Evolutionary conservation across 2,888 invertebrate genomes (phyloP), one percentile per base, ranked within the genome.

Genomic region (Philhelius pedissequus): DNA sequence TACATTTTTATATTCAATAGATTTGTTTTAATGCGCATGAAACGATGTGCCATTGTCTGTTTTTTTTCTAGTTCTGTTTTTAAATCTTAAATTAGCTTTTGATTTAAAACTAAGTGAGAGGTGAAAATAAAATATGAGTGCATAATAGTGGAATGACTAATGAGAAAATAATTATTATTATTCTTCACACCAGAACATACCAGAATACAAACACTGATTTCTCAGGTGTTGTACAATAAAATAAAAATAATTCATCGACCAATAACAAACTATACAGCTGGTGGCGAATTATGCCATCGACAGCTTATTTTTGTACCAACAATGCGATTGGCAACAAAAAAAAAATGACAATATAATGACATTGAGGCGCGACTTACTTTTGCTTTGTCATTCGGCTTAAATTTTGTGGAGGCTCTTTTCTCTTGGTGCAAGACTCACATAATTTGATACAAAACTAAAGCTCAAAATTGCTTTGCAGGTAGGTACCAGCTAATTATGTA

Each of bases 91-190:
- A 56, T 56, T 35, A 35, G 35, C 32, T 35, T 56, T 56, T 56
- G 32, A 56, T 56, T 18, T 64, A 25, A 48, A 48, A 6, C 13
- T 48, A 5, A 20, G 5, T 6, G 20, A 20, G 13, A 1, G 2
- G 7, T 43, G n/a, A n/a, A n/a, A n/a, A n/a, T n/a, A n/a, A 18
- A 5, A 9, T 43, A 43, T 0, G 8, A 20, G 13, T 1, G 18
- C 15, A 18, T 13, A 45, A 11, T 15, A 56, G n/a, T 35, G 38
- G 45, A 58, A 48, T 54, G 27, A 38, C 74, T 78, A 74, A 83
- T 83, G 74, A 52, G 52, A 58, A 79, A 70, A 83, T 83, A 79
- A 84, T 80, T 80, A 52, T 68, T 48, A 68, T 52, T 52, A 76
- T 66, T 75, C 84, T 80, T 84, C 80, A 84, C 75, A 80, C 62